Evolutionary conservation across 1,140 invertebrate species (phyloP).

Genomic region (Apocrypta bakeri): DNA sequence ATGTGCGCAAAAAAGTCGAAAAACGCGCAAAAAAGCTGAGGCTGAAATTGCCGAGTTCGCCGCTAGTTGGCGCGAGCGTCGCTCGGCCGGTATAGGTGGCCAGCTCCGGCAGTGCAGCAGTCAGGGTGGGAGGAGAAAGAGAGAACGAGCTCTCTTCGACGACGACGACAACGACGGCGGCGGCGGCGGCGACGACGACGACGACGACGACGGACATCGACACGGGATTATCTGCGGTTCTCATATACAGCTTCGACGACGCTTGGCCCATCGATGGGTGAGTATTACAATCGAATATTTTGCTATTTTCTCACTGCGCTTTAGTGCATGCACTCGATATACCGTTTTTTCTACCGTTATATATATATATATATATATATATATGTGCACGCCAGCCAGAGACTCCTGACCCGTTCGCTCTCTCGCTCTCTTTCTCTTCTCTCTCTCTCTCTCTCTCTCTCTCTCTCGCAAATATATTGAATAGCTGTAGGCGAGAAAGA

Average conservation of each 20-base stretch:
- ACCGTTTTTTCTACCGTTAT: slow-evolving; percentile 36
- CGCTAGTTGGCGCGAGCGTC: slow-evolving; percentile 2
- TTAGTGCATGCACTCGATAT: neutral
- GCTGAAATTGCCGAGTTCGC: neutral
- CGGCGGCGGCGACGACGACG: neutral
- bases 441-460: neutral
- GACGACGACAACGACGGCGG: neutral
- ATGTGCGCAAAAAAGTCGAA: slow-evolving; percentile 1
- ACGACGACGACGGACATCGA: neutral
- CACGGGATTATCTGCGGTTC: no score
- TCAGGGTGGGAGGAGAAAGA: slow-evolving; percentile 1
- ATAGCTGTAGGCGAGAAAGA: neutral
- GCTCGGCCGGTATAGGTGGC: neutral
- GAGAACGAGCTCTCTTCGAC: neutral
- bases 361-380: neutral
- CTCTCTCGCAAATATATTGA: neutral
- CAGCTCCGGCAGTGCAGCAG: neutral
- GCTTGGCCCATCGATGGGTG: neutral
- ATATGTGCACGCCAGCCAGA: neutral
- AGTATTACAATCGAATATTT: neutral
- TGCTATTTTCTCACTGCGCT: neutral
- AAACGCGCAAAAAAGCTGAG: neutral
- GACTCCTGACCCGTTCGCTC: neutral
- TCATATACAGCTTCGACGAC: neutral
- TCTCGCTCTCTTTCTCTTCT: neutral